Conservation (phyloP, 2,888 invertebrate genomes). For the Drosophila anomalata region DNA sequence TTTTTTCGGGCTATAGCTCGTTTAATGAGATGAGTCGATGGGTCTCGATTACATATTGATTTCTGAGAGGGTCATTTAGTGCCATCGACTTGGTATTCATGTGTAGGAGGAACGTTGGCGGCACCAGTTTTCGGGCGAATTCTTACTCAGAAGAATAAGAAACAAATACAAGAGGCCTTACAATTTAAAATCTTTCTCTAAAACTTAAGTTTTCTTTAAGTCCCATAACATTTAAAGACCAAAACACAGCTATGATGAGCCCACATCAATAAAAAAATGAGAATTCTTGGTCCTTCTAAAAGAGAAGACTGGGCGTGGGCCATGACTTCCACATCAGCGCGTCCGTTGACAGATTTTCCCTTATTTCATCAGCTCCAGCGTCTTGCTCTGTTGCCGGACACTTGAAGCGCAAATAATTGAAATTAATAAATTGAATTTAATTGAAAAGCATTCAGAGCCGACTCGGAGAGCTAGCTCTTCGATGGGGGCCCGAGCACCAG, state of each 20-base stretch:
- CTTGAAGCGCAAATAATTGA: conserved; percentile 75
- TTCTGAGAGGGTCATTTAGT: conserved; percentile 7
- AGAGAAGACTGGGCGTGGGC: neutral
- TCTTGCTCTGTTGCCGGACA: conserved; percentile 41
- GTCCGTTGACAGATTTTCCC: conserved; percentile 42
- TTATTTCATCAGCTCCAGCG: neutral
- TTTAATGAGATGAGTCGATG: conserved; percentile 36
- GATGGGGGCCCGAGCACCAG: conserved; percentile 10
- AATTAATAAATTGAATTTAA: conserved; percentile 78
- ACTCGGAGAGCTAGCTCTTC: conserved; percentile 38
- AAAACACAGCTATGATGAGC: neutral
- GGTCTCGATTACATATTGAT: conserved; percentile 35
- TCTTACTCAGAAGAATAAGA: too few relatives aligned
- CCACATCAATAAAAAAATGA: neutral
- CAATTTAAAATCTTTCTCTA: too few relatives aligned
- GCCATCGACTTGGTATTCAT: conserved; percentile 7
- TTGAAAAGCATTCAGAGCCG: conserved; percentile 64
- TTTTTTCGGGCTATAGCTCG: conserved; percentile 24
- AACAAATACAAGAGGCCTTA: too few relatives aligned
- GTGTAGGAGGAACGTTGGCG: neutral
- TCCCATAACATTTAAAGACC: neutral
- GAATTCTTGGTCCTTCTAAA: conserved; percentile 37
- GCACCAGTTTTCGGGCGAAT: too few relatives aligned
- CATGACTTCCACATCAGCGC: conserved; percentile 34
- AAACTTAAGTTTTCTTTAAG: too few relatives aligned